phyloP scores from a whole-genome alignment of 2,797 vertebrate genomes.

The Hylomyscus alleni region DNA sequence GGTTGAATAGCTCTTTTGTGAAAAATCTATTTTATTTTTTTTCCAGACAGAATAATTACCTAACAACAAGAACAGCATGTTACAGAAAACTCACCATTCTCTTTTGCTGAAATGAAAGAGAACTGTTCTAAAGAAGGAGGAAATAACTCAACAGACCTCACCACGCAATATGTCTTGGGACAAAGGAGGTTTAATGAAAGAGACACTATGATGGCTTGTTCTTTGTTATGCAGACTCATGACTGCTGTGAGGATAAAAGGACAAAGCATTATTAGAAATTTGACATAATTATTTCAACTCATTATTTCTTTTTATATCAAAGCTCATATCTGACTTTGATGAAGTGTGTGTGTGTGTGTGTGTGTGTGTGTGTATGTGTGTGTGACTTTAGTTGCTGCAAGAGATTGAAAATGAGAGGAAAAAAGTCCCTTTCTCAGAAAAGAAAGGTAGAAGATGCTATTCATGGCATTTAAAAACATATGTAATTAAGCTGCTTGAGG shows the following conservation, averaged over 20 bases:
- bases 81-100: constrained; percentile 78
- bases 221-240: constrained; percentile 58
- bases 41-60: constrained; percentile 80
- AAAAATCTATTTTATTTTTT: constrained; percentile 77
- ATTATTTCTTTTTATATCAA: constrained; percentile 75
- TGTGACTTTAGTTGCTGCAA: not conserved
- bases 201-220: constrained; percentile 35
- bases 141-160: constrained; percentile 72
- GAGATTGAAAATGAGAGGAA: not conserved
- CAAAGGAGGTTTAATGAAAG: constrained; percentile 80
- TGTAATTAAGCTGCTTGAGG: constrained; percentile 16
- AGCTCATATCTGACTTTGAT: constrained; percentile 63
- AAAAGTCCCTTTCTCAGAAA: not conserved
- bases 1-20: constrained; percentile 68
- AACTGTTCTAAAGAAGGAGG: constrained; percentile 75
- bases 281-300: constrained; percentile 70
- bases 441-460: not conserved
- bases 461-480: not conserved
- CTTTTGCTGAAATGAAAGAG: constrained; percentile 80
- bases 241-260: constrained; percentile 73
- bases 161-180: constrained; percentile 52
- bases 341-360: not conserved
- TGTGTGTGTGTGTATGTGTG: not conserved
- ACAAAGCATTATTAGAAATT: constrained; percentile 68
- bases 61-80: constrained; percentile 69